A percentile compares a stretch with the other conserved stretches of the same genome.
Conservation (phyloP, 2,888 invertebrate genomes). For the Villa cingulata region DNA sequence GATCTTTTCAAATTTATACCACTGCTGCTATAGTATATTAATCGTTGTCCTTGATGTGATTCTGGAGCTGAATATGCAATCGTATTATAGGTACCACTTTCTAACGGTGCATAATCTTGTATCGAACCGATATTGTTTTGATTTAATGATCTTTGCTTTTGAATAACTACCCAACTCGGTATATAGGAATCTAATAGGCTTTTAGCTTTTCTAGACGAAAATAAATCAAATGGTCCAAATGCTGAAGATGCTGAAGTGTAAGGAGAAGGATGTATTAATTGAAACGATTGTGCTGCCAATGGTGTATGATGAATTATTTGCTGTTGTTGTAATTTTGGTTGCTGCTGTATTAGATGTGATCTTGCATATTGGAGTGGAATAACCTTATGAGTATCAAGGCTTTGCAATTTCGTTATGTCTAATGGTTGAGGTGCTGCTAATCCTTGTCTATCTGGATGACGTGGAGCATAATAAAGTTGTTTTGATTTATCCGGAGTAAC, state of each 20-base stretch:
- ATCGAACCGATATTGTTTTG: slow-evolving; percentile 2
- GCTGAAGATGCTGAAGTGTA: not conserved
- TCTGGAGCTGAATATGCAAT: slow-evolving; percentile 22
- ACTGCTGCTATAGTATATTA: not conserved
- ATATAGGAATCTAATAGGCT: slow-evolving; percentile 47
- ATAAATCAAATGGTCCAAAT: slow-evolving; percentile 12
- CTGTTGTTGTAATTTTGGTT: too few relatives aligned
- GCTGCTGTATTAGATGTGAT: not conserved
- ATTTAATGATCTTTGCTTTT: slow-evolving; percentile 14
- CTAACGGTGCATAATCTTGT: not conserved
- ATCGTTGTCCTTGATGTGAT: slow-evolving; percentile 7
- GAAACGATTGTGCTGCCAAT: not conserved
- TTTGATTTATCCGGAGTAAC: slow-evolving; percentile 22
- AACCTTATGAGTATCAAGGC: slow-evolving; percentile 2
- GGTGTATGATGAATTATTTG: not conserved
- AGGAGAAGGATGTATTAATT: not conserved
- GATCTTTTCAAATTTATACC: slow-evolving; percentile 12
- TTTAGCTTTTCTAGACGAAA: slow-evolving; percentile 31
- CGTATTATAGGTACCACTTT: slow-evolving; percentile 21
- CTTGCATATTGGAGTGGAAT: slow-evolving; percentile 8
- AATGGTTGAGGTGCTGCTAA: not conserved
- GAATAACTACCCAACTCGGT: slow-evolving; percentile 39
- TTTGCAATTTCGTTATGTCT: not conserved
- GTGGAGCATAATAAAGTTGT: slow-evolving; percentile 26
- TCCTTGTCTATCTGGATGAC: slow-evolving; percentile 14